Base-by-base conservation (phyloP, 2,797 vertebrate species). In the Hydrolagus colliei region DNA sequence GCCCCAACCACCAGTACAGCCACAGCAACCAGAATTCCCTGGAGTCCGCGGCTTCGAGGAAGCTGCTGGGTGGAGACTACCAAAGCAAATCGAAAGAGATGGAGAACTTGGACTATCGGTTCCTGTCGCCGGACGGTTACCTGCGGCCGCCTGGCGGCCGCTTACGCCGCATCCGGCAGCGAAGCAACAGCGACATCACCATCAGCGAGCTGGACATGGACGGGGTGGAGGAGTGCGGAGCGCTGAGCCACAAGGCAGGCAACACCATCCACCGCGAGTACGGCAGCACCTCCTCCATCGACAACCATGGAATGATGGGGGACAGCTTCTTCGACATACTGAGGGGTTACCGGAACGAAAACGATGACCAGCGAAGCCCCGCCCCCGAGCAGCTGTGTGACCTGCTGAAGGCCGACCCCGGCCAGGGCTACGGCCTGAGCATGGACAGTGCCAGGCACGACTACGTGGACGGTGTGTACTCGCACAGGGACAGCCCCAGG, bases 171-270 rank as follows among this genome's bases (percentile, higher is more conserved):
- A 95, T 97, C 87, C 95, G 96, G 27, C 97, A 98, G 88, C 95
- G 97, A 86, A 99, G 97, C 93, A 99, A 99, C 91, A 98, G 97
- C 0, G 97, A 99, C 86, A 98, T 98, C 92, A 97, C 97, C 86
- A 94, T 99, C 89, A 96, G 97, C 87, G 97, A 99, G 87, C 95
- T 98, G 92, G 97, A 98, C n/a, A 94, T 96, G 87, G 97, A 98
- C 88, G 97, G 97, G 86, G 97, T 95, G 22, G 97, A 98, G 88
- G 97, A 98, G 89, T 98, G 97, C 94, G 92, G 95, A 88, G 98
- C 98, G 86, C 97, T 97, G 4, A 95, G 93, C 0, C 93, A 94
- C 86, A 98, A 98, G 92, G 92, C 92, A 1, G 96, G 96, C 88
- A 95, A 97, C 0, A 96, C 97, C 22, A 90, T 98, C 85, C 97